Base-by-base conservation (phyloP, 2,797 vertebrate genomes). In the Astyanax mexicanus region DNA sequence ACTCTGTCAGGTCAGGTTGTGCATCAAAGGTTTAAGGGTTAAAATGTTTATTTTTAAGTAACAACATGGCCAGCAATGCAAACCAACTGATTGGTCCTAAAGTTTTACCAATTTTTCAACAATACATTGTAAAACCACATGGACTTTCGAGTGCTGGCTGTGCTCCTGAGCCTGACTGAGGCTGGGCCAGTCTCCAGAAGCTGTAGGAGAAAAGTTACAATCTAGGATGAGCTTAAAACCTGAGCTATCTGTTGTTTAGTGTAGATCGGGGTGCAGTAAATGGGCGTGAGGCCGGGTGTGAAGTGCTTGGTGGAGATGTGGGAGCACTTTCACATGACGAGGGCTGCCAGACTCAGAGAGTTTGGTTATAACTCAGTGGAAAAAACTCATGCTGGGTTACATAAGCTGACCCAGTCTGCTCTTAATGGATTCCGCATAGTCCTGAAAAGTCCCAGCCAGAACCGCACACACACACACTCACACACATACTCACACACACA, bases 391-490 rank as follows among this genome's bases (percentile, higher is more conserved):
- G 58, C 23, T 61, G 12, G 23, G 75, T 78, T 80, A 72, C 51
- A 67, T 75, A 80, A 80, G 62, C 67, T 54, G 19, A 25, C 42
- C n/a, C 69, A 68, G 69, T 42, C 66, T 72, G 57, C 37, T 75
- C 21, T 25, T 78, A 75, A 83, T 80, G 62, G 27, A 45, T 78
- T 80, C 69, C 64, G 44, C 78, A 80, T 66, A 47, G 42, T 42
- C 8, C 21, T n/a, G 6, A 70, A n/a, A 57, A 19, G 35, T 27
- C 54, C 29, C 60, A 71, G 62, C 66, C 54, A 11, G 21, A 55
- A 52, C 13, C 17, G 58, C 23, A 23, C 3, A 45, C 12, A 47
- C 4, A 67, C 13, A 27, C 19, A 74, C 21, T 47, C 44, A 45
- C 44, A 45, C 40, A 13, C 29, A 32, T 21, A 67, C 29, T 29